These are phyloP conservation scores for Delia radicum DNA, from an alignment of 1,140 invertebrate genomes.

Conservation along the genomic window DNA sequence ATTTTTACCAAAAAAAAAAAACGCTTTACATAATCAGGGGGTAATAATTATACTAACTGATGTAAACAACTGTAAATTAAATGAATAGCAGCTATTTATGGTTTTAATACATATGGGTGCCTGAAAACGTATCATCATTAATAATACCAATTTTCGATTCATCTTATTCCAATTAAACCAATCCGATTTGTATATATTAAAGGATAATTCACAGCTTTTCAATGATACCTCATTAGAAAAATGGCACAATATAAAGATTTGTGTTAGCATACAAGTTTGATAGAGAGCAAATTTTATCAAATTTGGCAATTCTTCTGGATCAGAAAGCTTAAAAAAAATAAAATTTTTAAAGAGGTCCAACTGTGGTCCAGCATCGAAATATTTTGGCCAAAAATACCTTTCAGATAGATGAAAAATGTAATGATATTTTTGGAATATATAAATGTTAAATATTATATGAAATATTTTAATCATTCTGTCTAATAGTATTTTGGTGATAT, in stretches of 20 bases:
- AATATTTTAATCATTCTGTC: too few relatives aligned
- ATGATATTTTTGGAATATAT: too few relatives aligned
- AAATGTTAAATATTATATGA: too few relatives aligned
- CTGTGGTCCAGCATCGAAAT: too few relatives aligned
- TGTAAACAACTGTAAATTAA: conserved; percentile 42
- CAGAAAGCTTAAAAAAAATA: conserved; percentile 37
- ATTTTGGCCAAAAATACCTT: too few relatives aligned
- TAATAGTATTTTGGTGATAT: too few relatives aligned
- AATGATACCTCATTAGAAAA: conserved; percentile 43
- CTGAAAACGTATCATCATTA: conserved; percentile 43
- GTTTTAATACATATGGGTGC: conserved; percentile 35
- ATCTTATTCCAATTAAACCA: conserved; percentile 37
- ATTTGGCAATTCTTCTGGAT: conserved; percentile 26
- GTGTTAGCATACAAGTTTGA: conserved; percentile 42
- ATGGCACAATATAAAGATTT: conserved; percentile 48
- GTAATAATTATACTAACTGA: conserved; percentile 34
- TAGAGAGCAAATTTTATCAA: conserved; percentile 39
- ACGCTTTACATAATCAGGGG: background rate
- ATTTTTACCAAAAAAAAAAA: too few relatives aligned
- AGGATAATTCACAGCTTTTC: conserved; percentile 34
- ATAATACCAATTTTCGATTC: conserved; percentile 36
- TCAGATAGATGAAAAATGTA: too few relatives aligned
- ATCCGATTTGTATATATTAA: conserved; percentile 39
- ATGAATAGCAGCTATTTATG: conserved; percentile 37
- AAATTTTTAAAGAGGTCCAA: too few relatives aligned